Percentiles rank a stretch among this genome's conserved stretches.
These are phyloP conservation scores for Aurelia aurita complex sp. Pacific DNA, from an alignment of 30 jellyfish, hydroid and myxozoan species.

Conservation along the genomic window DNA sequence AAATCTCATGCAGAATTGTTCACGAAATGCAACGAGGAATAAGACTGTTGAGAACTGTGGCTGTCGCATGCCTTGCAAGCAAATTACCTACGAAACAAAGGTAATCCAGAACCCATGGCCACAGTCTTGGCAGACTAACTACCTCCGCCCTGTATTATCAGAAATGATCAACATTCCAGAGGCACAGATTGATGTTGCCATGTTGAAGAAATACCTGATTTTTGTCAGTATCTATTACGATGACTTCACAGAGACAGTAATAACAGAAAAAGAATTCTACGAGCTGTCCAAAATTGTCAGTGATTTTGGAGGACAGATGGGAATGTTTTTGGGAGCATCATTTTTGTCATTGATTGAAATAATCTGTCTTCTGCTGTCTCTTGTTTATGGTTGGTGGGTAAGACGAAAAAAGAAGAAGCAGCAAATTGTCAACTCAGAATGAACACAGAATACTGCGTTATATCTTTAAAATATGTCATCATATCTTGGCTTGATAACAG, in stretches of 20 bases:
- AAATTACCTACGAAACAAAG: neutral
- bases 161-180: constrained; percentile 1
- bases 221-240: constrained; percentile 14
- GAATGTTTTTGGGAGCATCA: constrained; percentile 8
- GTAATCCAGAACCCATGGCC: constrained; percentile 23
- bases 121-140: neutral
- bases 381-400: too few species aligned
- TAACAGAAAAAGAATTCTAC: constrained; percentile 4
- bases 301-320: constrained; percentile 17
- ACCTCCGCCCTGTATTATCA: neutral
- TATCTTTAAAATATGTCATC: too few species aligned
- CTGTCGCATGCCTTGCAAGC: constrained; percentile 9
- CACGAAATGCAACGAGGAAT: neutral
- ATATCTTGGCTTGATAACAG: too few species aligned
- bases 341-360: constrained; percentile 10
- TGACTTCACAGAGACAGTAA: neutral
- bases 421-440: too few species aligned
- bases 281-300: neutral
- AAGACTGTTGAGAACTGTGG: neutral
- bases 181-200: neutral
- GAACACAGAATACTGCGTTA: too few species aligned
- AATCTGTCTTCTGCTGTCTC: neutral
- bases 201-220: neutral
- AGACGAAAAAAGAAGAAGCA: too few species aligned
- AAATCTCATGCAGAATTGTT: neutral